A percentile compares a stretch with the other conserved stretches of the same genome.
Conservation (phyloP, 2,888 invertebrate species). For the Lycaena phlaeas region DNA sequence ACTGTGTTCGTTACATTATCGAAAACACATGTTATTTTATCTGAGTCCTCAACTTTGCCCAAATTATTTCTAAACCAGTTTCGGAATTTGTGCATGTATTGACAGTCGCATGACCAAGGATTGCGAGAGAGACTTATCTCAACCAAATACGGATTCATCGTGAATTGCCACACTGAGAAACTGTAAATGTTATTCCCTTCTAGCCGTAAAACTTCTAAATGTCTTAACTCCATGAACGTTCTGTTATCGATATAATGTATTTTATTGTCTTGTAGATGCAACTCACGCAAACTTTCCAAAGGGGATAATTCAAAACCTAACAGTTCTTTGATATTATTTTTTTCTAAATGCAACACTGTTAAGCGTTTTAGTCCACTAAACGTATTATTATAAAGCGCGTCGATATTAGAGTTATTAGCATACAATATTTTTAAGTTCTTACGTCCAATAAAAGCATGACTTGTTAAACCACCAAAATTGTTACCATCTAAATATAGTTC, state of each 20-base stretch:
- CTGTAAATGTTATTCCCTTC: conserved; percentile 87
- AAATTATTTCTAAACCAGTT: conserved; percentile 85
- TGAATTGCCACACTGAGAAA: conserved; percentile 90
- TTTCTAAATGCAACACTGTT: conserved; percentile 87
- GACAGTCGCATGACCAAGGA: conserved; percentile 94
- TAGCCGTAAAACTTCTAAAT: conserved; percentile 86
- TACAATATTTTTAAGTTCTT: conserved; percentile 91
- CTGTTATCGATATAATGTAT: conserved; percentile 87
- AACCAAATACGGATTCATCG: conserved; percentile 87
- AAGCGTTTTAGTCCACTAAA: conserved; percentile 89
- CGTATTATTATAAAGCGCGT: conserved; percentile 88
- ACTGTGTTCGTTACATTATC: conserved; percentile 80
- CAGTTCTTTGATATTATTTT: conserved; percentile 85
- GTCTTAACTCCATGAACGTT: conserved; percentile 85
- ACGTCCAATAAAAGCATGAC: conserved; percentile 92
- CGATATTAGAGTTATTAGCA: conserved; percentile 91
- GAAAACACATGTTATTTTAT: conserved; percentile 82
- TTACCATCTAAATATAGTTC: conserved; percentile 95
- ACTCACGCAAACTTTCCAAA: conserved; percentile 85
- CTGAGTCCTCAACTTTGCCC: conserved; percentile 86
- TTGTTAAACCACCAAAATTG: conserved; percentile 87
- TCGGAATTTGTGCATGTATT: conserved; percentile 84
- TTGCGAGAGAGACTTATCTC: conserved; percentile 88
- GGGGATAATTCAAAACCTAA: conserved; percentile 88
- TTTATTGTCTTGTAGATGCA: conserved; percentile 90